Evolutionary conservation across 2,113 vertebrate species (phyloP).

Genomic region (human): DNA sequence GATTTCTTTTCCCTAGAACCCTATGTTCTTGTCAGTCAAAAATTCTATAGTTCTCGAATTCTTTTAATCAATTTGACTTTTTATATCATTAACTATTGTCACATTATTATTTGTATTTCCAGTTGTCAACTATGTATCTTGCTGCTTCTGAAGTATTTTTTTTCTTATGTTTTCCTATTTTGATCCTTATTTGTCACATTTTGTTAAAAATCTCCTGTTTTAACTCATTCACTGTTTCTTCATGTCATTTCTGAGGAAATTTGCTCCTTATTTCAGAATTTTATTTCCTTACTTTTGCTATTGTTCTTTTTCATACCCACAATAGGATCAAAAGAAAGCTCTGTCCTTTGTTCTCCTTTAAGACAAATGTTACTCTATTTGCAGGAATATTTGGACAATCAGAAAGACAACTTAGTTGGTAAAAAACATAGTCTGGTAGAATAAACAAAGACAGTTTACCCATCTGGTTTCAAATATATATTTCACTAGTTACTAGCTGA

Average conservation of each 20-base stretch:
- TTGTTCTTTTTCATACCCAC: neutral
- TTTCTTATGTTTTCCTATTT: neutral
- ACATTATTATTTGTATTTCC: neutral
- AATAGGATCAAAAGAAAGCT: neutral
- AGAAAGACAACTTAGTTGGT: neutral
- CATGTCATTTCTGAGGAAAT: neutral
- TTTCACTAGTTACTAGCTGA: neutral
- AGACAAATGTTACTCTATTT: neutral
- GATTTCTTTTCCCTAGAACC: neutral
- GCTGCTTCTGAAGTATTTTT: neutral
- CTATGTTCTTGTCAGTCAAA: neutral
- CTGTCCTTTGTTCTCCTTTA: neutral
- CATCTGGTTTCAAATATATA: neutral
- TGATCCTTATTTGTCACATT: neutral
- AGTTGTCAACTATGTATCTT: neutral
- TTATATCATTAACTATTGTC: neutral
- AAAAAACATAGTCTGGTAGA: neutral
- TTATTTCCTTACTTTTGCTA: neutral
- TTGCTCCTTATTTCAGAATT: neutral
- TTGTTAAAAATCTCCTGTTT: neutral
- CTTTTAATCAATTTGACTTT: neutral
- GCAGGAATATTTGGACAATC: neutral
- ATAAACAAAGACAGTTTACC: neutral
- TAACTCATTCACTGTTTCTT: neutral
- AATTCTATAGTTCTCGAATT: neutral